phyloP scores from a whole-genome alignment of 35 echinoderm and acorn worm species.

The Ophiothrix spiculata region DNA sequence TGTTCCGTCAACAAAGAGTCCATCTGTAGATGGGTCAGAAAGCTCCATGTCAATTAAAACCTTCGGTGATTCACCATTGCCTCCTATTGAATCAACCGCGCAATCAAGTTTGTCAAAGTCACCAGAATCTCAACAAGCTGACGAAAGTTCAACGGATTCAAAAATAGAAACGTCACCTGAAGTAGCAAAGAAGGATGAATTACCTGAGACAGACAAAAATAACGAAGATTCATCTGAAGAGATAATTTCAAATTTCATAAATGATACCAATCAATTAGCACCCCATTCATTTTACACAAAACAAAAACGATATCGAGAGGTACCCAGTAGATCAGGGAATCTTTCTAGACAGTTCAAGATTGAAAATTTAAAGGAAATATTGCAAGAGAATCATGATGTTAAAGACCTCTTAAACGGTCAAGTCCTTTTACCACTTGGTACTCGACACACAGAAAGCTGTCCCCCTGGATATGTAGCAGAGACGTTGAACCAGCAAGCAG shows the following conservation, averaged over 20 bases:
- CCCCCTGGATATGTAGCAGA: not conserved
- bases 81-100: too few species aligned
- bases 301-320: not conserved
- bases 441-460: not conserved
- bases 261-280: not conserved
- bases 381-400: not conserved
- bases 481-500: not conserved
- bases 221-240: not conserved
- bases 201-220: not conserved
- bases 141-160: not conserved
- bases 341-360: not conserved
- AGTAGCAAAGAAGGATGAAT: not conserved
- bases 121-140: too few species aligned
- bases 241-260: not conserved
- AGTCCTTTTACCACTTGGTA: not conserved
- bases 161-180: not conserved
- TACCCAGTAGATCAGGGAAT: not conserved
- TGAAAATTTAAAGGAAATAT: not conserved
- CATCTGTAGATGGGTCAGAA: too few species aligned
- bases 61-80: too few species aligned
- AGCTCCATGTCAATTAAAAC: too few species aligned
- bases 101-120: too few species aligned
- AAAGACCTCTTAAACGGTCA: not conserved
- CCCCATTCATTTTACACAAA: too few species aligned
- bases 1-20: too few species aligned